A percentile compares a stretch with the other conserved stretches of the same genome.
Conservation (phyloP, 2,797 vertebrate genomes). For the Sarcophilus harrisii region DNA sequence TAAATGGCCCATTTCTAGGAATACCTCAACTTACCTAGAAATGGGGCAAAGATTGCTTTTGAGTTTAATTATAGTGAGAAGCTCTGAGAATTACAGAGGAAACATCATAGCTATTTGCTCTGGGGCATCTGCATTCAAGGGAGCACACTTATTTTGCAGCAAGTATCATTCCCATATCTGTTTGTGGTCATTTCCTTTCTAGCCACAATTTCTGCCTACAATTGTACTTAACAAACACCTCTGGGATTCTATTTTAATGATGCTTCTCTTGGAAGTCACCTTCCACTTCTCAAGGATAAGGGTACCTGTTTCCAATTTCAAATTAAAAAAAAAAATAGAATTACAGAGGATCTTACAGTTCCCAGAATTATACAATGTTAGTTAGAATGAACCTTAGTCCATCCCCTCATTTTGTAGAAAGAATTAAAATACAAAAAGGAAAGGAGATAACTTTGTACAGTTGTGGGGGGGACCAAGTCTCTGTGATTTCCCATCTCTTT, state of each 20-base stretch:
- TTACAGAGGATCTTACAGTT: not conserved
- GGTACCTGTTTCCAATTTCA: not conserved
- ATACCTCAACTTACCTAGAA: constrained; percentile 51
- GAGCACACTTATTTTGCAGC: not conserved
- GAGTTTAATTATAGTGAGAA: not conserved
- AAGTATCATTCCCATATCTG: not conserved
- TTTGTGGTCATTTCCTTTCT: not conserved
- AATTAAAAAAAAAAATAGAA: not conserved
- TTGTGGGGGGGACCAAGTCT: not conserved
- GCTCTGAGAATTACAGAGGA: not conserved
- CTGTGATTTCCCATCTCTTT: not conserved
- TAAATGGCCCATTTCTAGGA: constrained; percentile 20
- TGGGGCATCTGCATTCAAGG: not conserved
- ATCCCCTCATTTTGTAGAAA: not conserved
- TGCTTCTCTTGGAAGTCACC: not conserved
- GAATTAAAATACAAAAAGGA: not conserved
- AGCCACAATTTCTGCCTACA: not conserved
- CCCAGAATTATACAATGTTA: not conserved
- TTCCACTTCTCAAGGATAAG: not conserved
- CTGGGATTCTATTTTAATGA: not conserved
- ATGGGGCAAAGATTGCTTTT: not conserved
- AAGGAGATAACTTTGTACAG: not conserved
- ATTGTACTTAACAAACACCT: not conserved
- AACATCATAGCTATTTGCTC: not conserved
- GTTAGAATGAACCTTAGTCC: not conserved